Conservation (phyloP, 2,888 invertebrate species). For the Conistra vaccinii region DNA sequence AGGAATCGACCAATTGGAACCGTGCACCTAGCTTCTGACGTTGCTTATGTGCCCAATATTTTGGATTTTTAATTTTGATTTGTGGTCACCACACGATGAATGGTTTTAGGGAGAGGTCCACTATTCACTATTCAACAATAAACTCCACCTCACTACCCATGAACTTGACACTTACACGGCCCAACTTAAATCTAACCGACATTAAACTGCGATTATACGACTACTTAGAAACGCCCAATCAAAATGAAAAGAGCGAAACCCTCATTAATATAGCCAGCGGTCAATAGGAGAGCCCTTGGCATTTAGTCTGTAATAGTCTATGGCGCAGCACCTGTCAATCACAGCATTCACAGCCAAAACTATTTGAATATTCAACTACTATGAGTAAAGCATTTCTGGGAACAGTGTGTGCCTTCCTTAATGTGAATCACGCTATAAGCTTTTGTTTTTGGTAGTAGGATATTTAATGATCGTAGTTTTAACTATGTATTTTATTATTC, state of each 20-base stretch:
- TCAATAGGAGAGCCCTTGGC: constrained; percentile 68
- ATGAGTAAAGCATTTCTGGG: constrained; percentile 37
- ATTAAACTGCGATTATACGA: background rate
- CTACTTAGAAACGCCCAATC: constrained; percentile 43
- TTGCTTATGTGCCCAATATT: no score
- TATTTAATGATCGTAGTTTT: constrained; percentile 46
- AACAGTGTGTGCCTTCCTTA: constrained; percentile 38
- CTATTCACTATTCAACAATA: background rate
- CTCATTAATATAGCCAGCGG: constrained; percentile 65
- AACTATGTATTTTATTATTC: constrained; percentile 36
- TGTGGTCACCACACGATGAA: background rate
- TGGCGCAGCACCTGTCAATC: constrained; percentile 60
- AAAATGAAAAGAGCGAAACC: constrained; percentile 45
- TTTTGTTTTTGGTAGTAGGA: constrained; percentile 43
- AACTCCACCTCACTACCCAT: constrained; percentile 2
- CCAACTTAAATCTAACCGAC: constrained; percentile 3
- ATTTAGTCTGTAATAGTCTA: constrained; percentile 51
- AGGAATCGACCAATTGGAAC: no score
- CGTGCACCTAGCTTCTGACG: no score
- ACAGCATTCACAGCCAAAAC: constrained; percentile 47
- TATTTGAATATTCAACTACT: constrained; percentile 67
- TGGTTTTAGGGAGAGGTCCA: background rate
- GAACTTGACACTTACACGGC: constrained; percentile 10
- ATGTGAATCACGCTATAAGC: constrained; percentile 49
- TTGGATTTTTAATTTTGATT: no score